Evolutionary conservation across 2,888 invertebrate genomes (phyloP), one percentile per base, ranked within the genome.

Genomic region (Xylota segnis): DNA sequence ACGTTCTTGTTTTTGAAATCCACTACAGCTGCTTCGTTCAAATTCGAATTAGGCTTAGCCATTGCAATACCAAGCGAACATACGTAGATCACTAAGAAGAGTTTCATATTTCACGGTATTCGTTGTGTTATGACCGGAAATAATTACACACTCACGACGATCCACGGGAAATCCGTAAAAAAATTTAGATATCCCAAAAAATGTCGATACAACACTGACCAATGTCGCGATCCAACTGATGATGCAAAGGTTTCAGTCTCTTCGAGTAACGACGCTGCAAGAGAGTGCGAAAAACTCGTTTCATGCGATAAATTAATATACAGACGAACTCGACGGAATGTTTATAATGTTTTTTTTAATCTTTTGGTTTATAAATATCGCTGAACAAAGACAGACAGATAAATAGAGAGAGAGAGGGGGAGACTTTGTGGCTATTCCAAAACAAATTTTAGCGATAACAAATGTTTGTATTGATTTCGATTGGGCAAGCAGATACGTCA

Each of bases 221-320:
- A 52, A 7, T 52, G 52, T 66, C 52, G n/a, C 52, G 14, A 18
- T 14, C 5, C 23, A 66, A 66, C 66, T 66, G 52, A 66, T 37
- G 37, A 37, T 12, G 32, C 9, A 5, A 34, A n/a, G 14, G 23
- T 6, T 32, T 50, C 7, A 37, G n/a, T 18, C 50, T 37, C 50
- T 37, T 66, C 23, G 18, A 52, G 5, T 14, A 27, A 12, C 40
- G n/a, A 23, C n/a, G n/a, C 18, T 14, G 1, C 43, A 5, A 7
- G 34, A 52, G 66, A 52, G 52, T 52, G 50, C 52, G n/a, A 37
- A 66, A 34, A 61, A 61, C 63, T 47, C 6, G 63, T 65, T 65
- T 65, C 5, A 10, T 43, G 16, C 63, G 16, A 16, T 34, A 32
- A 47, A 43, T 43, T 43, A 43, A 43, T 9, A 23, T 43, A 14